A percentile compares a stretch with the other conserved stretches of the same genome.
phyloP scores from a whole-genome alignment of 1,140 invertebrate genomes.

The Orius insidiosus region DNA sequence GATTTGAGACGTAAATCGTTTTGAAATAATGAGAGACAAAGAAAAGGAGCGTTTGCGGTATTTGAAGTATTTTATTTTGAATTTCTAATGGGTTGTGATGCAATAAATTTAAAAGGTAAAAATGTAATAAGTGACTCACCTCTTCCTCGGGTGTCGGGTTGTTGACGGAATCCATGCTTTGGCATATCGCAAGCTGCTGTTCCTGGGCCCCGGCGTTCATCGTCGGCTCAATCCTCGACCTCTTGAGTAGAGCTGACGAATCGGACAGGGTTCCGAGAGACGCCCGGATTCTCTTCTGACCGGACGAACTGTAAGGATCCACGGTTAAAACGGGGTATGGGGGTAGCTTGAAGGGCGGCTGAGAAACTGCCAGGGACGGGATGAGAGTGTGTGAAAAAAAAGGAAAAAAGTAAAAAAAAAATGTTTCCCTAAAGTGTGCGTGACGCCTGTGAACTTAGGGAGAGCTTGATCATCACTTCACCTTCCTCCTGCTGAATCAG shows the following conservation, averaged over 20 bases:
- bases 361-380: not conserved
- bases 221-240: not conserved
- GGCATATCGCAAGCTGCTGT: conserved; percentile 3
- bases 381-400: not conserved
- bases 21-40: too few relatives aligned
- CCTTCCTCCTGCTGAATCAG: not conserved
- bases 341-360: not conserved
- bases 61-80: too few relatives aligned
- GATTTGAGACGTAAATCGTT: too few relatives aligned
- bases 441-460: not conserved
- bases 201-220: conserved; percentile 2
- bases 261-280: not conserved
- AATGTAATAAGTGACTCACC: not conserved
- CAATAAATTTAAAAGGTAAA: too few relatives aligned
- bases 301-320: conserved; percentile 7
- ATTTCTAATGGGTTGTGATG: too few relatives aligned
- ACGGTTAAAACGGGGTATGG: conserved; percentile 2
- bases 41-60: too few relatives aligned
- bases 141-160: conserved; percentile 2
- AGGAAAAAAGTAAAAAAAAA: not conserved
- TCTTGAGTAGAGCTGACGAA: conserved; percentile 3
- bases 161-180: conserved; percentile 1
- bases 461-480: not conserved
- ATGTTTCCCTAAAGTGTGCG: not conserved
- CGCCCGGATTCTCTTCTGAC: conserved; percentile 4